Evolutionary conservation across 64 coral and sea anemone genomes (phyloP).

Genomic region (Montipora sp.): DNA sequence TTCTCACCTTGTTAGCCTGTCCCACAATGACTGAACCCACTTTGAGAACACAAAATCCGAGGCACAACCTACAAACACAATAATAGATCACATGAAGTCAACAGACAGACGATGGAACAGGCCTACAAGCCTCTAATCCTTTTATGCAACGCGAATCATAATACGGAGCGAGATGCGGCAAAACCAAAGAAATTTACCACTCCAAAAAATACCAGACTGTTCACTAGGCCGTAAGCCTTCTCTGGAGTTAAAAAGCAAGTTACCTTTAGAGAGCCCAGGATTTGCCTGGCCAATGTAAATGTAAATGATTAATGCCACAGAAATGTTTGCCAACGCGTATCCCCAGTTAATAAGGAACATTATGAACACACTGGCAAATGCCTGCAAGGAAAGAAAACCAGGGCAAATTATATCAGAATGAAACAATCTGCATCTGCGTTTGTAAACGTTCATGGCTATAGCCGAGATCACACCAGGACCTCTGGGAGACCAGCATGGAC

Average conservation of each 20-base stretch:
- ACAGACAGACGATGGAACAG: neutral
- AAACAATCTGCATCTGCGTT: too few relatives aligned
- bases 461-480: too few relatives aligned
- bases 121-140: neutral
- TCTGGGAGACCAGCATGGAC: too few relatives aligned
- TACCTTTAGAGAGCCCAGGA: conserved; percentile 92
- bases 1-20: conserved; percentile 80
- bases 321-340: conserved; percentile 96
- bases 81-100: neutral
- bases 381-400: conserved; percentile 48
- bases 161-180: too few relatives aligned
- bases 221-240: neutral
- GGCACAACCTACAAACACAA: conserved; percentile 77
- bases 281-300: conserved; percentile 98
- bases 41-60: conserved; percentile 87
- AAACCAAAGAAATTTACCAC: too few relatives aligned
- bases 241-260: neutral
- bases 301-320: conserved; percentile 86
- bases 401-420: neutral
- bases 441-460: too few relatives aligned
- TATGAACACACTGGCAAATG: conserved; percentile 91
- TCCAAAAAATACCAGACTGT: too few relatives aligned
- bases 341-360: conserved; percentile 99
- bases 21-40: conserved; percentile 97
- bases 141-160: neutral